phyloP scores from a whole-genome alignment of 2,797 vertebrate genomes.

The Balearica regulorum region DNA sequence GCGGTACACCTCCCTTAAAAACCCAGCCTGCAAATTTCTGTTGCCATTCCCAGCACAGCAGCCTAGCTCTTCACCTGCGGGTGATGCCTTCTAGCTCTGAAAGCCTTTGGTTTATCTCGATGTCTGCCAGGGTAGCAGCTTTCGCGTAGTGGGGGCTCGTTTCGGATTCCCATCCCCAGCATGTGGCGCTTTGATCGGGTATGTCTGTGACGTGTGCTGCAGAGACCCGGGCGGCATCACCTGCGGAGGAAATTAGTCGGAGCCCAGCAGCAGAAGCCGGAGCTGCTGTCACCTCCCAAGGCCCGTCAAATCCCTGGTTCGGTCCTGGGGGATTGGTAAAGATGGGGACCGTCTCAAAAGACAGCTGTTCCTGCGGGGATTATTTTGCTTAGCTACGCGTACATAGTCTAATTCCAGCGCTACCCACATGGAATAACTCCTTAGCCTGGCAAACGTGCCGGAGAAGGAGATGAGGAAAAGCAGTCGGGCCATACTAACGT shows the following conservation, averaged over 20 bases:
- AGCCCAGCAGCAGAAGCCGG: neutral
- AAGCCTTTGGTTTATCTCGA: neutral
- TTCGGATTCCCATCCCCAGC: neutral
- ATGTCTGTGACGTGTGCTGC: neutral
- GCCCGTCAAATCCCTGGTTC: neutral
- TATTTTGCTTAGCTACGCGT: neutral
- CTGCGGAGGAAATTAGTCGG: fast-evolving
- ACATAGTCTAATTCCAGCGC: neutral
- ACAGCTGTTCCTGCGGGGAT: neutral
- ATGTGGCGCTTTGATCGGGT: fast-evolving
- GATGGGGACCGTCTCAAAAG: neutral
- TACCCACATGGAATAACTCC: neutral
- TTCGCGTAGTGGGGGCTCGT: neutral
- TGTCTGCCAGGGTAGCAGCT: neutral
- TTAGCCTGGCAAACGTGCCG: fast-evolving
- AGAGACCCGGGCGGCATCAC: neutral
- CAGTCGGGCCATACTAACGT: fast-evolving
- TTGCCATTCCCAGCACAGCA: neutral
- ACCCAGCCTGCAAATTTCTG: neutral
- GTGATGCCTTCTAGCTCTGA: neutral
- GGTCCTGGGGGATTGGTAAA: neutral
- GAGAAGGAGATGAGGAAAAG: neutral
- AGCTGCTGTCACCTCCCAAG: neutral
- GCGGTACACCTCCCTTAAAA: neutral
- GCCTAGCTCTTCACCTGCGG: neutral